Evolutionary conservation across 2,797 vertebrate species (phyloP).

Genomic region (Sparus aurata): DNA sequence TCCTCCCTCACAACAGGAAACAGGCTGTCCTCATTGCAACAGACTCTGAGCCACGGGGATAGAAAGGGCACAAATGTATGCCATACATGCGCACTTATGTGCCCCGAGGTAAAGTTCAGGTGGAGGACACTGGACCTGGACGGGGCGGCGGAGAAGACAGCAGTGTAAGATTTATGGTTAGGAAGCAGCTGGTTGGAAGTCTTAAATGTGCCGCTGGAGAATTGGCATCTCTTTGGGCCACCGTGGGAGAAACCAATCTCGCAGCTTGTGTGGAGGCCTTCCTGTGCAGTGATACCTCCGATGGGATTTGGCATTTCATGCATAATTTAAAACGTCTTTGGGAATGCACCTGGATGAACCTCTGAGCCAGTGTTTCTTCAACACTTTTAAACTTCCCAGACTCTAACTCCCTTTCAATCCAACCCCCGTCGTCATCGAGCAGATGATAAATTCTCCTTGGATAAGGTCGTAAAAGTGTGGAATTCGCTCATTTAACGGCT

Average conservation of each 20-base stretch:
- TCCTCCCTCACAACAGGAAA: conserved; percentile 77
- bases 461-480: conserved; percentile 22
- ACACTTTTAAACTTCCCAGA: conserved; percentile 8
- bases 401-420: conserved; percentile 21
- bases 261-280: conserved; percentile 50
- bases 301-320: conserved; percentile 77
- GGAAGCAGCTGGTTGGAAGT: conserved; percentile 44
- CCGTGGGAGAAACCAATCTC: conserved; percentile 46
- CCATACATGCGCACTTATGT: neutral
- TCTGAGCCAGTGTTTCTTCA: conserved; percentile 33
- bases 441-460: conserved; percentile 11
- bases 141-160: conserved; percentile 17
- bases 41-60: conserved; percentile 43
- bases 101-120: conserved; percentile 9
- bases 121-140: conserved; percentile 17
- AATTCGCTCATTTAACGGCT: conserved; percentile 16
- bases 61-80: conserved; percentile 1
- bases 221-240: conserved; percentile 38
- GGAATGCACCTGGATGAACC: conserved; percentile 66
- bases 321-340: conserved; percentile 77
- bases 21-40: conserved; percentile 60
- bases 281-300: conserved; percentile 71
- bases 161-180: conserved; percentile 30
- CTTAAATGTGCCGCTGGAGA: conserved; percentile 49
- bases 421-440: conserved; percentile 20